phyloP scores from a whole-genome alignment of 35 echinoderm and acorn worm genomes.

The Ophioderma brevispina region DNA sequence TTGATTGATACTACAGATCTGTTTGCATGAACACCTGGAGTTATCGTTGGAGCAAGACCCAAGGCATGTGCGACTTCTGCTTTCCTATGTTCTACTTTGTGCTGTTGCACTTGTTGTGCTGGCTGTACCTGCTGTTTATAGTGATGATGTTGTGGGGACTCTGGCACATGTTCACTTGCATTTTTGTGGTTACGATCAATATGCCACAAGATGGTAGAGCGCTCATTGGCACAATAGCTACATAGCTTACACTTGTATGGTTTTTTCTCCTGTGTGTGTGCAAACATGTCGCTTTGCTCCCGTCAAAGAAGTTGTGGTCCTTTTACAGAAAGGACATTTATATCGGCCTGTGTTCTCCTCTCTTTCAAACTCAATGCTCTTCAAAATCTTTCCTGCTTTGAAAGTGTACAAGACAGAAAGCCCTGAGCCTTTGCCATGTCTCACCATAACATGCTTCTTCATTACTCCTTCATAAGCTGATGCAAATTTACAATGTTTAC shows the following conservation, averaged over 20 bases:
- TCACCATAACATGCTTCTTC: slow-evolving; percentile 7
- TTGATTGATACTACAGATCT: background rate
- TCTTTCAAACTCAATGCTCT: background rate
- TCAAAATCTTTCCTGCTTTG: background rate
- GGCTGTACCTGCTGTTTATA: background rate
- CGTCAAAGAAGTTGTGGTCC: background rate
- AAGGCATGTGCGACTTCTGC: background rate
- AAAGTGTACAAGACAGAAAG: background rate
- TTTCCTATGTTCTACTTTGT: background rate
- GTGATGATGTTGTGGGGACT: background rate
- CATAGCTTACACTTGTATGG: background rate
- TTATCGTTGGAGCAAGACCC: background rate
- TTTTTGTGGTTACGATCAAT: background rate
- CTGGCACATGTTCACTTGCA: background rate
- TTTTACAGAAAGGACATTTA: background rate
- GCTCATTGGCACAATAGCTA: background rate
- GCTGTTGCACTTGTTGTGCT: background rate
- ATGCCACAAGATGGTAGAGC: background rate
- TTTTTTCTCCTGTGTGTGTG: background rate
- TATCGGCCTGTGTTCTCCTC: background rate
- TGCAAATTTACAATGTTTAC: background rate
- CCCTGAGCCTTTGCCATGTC: background rate
- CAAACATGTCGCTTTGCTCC: background rate
- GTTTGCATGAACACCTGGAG: background rate
- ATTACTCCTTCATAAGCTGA: background rate